Evolutionary conservation across 2,888 invertebrate genomes (phyloP).

Genomic region (Stenodema calcarata): DNA sequence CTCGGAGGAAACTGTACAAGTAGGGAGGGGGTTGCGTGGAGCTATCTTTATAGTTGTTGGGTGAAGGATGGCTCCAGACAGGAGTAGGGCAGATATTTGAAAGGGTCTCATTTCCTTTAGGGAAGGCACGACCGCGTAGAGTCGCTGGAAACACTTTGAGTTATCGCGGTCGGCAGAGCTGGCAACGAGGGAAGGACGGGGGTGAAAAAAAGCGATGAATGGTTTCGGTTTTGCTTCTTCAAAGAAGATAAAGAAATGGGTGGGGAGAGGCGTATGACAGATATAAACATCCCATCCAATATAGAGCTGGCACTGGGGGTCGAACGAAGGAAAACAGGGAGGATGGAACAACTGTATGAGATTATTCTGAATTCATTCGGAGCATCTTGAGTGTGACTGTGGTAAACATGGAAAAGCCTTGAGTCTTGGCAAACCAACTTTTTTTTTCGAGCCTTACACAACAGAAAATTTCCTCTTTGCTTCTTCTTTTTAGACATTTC

Average conservation of each 20-base stretch:
- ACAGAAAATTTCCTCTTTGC: background rate
- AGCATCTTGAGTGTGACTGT: slow-evolving; percentile 15
- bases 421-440: background rate
- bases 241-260: background rate
- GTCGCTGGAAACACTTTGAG: slow-evolving; percentile 7
- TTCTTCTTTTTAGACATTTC: background rate
- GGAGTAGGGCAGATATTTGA: background rate
- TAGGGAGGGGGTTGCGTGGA: background rate
- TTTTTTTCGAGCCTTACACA: background rate
- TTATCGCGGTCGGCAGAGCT: background rate
- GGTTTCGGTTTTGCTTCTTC: slow-evolving; percentile 15
- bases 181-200: background rate
- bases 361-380: slow-evolving; percentile 20
- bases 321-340: background rate
- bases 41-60: slow-evolving; percentile 10
- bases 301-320: background rate
- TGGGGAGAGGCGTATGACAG: background rate
- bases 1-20: background rate
- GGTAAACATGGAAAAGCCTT: background rate
- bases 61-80: background rate
- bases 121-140: background rate
- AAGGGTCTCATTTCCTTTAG: slow-evolving; percentile 8
- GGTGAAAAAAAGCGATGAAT: background rate
- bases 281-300: slow-evolving; percentile 31
- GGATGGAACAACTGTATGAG: slow-evolving; percentile 27